Conservation (phyloP, 2,888 invertebrate genomes). For the Microplitis manilae region DNA sequence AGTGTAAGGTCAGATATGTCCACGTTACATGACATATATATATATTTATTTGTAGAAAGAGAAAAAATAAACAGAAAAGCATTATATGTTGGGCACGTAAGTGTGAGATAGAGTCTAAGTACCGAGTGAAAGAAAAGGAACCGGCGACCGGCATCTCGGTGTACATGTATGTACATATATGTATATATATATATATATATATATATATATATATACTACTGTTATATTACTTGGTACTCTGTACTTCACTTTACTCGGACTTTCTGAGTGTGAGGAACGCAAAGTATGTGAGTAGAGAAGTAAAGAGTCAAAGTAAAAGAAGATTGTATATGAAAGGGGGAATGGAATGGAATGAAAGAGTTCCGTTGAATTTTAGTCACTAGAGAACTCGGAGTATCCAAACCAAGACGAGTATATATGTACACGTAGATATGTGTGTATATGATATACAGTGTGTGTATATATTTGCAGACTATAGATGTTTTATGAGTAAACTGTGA, state of each 20-base stretch:
- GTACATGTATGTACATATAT: neutral
- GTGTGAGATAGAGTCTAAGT: constrained; percentile 11
- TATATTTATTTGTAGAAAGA: neutral
- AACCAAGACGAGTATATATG: neutral
- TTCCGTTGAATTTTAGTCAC: constrained; percentile 1
- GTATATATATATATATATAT: neutral
- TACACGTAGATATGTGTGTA: neutral
- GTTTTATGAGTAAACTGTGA: neutral
- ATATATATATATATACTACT: neutral
- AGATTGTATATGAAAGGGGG: neutral
- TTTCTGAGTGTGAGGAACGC: constrained; percentile 5
- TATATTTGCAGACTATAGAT: neutral
- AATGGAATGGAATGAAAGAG: constrained; percentile 1
- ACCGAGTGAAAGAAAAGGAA: constrained; percentile 1
- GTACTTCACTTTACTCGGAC: constrained; percentile 6
- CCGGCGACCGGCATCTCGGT: neutral
- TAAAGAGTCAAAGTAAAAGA: constrained; percentile 1
- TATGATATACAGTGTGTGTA: neutral
- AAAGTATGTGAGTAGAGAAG: constrained; percentile 6
- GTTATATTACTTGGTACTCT: constrained; percentile 1
- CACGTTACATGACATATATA: neutral
- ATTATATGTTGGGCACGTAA: constrained; percentile 12
- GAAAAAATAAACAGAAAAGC: neutral
- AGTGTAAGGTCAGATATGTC: too few relatives aligned
- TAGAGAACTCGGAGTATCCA: neutral